Evolutionary conservation across 2,113 vertebrate species (phyloP).

Genomic region (Ploceus nigricollis): DNA sequence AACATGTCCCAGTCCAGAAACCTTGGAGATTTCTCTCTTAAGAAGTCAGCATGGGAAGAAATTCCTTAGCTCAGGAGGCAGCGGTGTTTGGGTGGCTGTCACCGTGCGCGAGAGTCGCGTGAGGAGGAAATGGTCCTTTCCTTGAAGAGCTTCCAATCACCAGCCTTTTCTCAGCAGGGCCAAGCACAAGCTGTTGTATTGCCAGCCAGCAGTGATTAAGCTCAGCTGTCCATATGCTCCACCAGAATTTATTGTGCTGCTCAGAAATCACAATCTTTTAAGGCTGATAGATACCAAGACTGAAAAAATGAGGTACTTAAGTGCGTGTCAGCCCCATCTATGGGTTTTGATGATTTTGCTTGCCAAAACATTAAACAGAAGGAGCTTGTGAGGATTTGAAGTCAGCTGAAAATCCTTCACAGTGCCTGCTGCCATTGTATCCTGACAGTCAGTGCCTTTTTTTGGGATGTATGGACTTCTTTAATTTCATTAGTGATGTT

Average conservation of each 20-base stretch:
- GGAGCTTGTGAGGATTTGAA: background rate
- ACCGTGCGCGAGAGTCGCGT: accelerated
- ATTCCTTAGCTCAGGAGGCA: background rate
- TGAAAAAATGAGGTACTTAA: background rate
- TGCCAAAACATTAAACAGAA: background rate
- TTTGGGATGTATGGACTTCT: background rate
- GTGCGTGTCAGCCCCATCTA: background rate
- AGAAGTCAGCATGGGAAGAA: background rate
- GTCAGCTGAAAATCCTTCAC: background rate
- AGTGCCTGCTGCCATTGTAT: background rate
- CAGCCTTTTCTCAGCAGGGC: constrained; percentile 58
- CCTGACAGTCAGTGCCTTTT: background rate
- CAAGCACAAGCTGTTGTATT: constrained; percentile 40
- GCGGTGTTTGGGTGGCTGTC: background rate
- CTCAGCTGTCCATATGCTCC: constrained; percentile 52
- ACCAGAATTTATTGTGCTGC: constrained; percentile 38
- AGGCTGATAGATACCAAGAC: background rate
- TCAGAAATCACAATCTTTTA: constrained; percentile 32
- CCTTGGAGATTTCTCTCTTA: background rate
- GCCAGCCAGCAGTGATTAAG: background rate
- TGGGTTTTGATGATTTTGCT: background rate
- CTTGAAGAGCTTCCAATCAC: constrained; percentile 22
- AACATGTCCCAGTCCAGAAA: background rate
- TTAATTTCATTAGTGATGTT: constrained; percentile 14
- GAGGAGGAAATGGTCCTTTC: background rate